Evolutionary conservation across 2,113 vertebrate species (phyloP).

Genomic region (Clarias macrocephalus): DNA sequence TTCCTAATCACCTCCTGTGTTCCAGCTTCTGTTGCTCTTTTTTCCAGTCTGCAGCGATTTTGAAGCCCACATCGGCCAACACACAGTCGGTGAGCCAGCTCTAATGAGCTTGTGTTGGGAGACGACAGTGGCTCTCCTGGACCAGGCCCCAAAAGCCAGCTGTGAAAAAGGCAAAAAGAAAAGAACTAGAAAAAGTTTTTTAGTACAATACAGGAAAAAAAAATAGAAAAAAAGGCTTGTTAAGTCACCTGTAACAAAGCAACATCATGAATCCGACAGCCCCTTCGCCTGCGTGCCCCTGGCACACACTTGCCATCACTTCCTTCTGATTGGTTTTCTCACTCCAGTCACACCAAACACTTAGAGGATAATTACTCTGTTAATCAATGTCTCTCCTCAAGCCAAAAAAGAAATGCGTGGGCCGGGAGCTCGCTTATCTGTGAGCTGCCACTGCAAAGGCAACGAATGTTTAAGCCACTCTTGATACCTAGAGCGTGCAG

Average conservation of each 20-base stretch:
- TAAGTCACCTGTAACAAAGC: constrained; percentile 55
- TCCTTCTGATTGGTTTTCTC: constrained; percentile 71
- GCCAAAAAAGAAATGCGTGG: constrained; percentile 64
- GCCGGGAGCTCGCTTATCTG: constrained; percentile 61
- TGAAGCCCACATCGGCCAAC: constrained; percentile 48
- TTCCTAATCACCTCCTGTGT: constrained; percentile 54
- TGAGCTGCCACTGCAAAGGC: constrained; percentile 65
- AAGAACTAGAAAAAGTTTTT: constrained; percentile 13
- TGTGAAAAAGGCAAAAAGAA: constrained; percentile 41
- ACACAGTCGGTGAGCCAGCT: constrained; percentile 48
- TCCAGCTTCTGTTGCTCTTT: constrained; percentile 50
- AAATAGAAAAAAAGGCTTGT: constrained; percentile 48
- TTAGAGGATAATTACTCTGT: constrained; percentile 76
- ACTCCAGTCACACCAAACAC: constrained; percentile 71
- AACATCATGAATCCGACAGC: constrained; percentile 55
- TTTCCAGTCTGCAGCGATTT: constrained; percentile 48
- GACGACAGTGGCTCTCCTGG: constrained; percentile 37
- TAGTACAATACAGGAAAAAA: neutral
- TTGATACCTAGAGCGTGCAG: constrained; percentile 62
- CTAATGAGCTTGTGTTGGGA: constrained; percentile 52
- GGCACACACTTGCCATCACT: constrained; percentile 58
- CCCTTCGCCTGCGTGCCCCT: constrained; percentile 51
- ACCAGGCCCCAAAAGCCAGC: constrained; percentile 45
- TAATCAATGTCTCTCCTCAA: constrained; percentile 76
- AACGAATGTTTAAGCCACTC: constrained; percentile 64